A percentile compares a stretch with the other conserved stretches of the same genome.
Evolutionary conservation across 2,113 vertebrate genomes (phyloP).

Genomic region (Halcyon senegalensis): DNA sequence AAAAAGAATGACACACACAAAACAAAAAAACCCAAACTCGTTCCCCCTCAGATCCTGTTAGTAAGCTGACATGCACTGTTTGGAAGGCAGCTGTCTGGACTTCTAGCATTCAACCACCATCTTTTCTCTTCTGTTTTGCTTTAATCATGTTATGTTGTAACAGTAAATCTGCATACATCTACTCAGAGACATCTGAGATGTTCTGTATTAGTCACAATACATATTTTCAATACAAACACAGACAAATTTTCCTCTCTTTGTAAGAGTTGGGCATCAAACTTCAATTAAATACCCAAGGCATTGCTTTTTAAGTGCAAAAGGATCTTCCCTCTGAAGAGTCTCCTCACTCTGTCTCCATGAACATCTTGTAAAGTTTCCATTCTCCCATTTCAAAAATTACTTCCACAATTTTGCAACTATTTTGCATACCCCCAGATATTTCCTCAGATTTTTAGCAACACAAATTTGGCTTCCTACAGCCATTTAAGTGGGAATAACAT

Average conservation of each 20-base stretch:
- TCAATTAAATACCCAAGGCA: not conserved
- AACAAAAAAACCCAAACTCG: not conserved
- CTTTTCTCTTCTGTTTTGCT: not conserved
- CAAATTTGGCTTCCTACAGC: not conserved
- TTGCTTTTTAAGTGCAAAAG: not conserved
- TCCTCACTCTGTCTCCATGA: not conserved
- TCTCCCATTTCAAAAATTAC: not conserved
- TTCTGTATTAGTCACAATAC: not conserved
- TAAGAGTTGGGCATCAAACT: not conserved
- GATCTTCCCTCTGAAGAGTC: not conserved
- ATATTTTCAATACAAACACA: not conserved
- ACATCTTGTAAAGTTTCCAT: not conserved
- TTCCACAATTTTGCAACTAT: not conserved
- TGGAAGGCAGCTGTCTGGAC: constrained; percentile 8
- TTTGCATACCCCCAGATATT: not conserved
- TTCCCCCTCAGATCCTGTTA: constrained; percentile 1
- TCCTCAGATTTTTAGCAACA: not conserved
- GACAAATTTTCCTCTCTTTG: not conserved
- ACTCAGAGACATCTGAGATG: not conserved
- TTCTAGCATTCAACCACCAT: not conserved
- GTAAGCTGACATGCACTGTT: constrained; percentile 19
- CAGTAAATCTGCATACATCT: not conserved
- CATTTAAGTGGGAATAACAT: not conserved
- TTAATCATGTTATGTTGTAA: not conserved
- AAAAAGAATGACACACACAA: too few species aligned